A percentile compares a stretch with the other conserved stretches of the same genome.
Evolutionary conservation across 2,113 vertebrate genomes (phyloP).

Genomic region (Melanostigma gelatinosum): DNA sequence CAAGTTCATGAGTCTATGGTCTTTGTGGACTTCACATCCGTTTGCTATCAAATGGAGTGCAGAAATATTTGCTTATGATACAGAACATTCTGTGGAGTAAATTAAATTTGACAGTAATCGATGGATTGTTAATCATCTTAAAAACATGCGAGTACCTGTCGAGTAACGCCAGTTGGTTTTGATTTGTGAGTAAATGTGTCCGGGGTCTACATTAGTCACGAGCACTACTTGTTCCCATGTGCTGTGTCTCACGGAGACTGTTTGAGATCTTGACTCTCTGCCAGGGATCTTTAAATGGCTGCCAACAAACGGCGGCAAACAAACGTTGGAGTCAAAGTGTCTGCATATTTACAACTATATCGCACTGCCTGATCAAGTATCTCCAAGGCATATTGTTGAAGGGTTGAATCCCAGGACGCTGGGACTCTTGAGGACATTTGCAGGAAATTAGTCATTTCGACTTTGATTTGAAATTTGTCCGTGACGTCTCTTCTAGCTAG

Average conservation of each 20-base stretch:
- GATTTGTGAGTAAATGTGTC: neutral
- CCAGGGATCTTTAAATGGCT: constrained; percentile 3
- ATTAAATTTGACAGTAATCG: neutral
- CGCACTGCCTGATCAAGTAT: neutral
- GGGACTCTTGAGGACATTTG: neutral
- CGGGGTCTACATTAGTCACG: constrained; percentile 22
- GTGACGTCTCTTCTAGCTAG: neutral
- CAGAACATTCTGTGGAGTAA: neutral
- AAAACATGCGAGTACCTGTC: constrained; percentile 2
- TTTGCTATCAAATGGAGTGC: neutral
- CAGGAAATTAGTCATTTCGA: neutral
- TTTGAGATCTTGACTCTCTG: constrained; percentile 21
- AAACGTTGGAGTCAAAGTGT: neutral
- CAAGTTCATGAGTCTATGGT: neutral
- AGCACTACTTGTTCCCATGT: constrained; percentile 27
- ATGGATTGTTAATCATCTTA: neutral
- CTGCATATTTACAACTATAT: neutral
- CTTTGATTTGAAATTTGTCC: neutral
- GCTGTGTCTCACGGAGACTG: constrained; percentile 5
- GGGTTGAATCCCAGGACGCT: neutral
- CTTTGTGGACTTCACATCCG: neutral
- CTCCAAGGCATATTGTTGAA: neutral
- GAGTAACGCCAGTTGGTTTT: neutral
- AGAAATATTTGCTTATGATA: neutral
- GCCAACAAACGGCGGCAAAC: constrained; percentile 20